Base-by-base conservation (phyloP, 2,888 invertebrate species). In the Lepidochitona cinerea region DNA sequence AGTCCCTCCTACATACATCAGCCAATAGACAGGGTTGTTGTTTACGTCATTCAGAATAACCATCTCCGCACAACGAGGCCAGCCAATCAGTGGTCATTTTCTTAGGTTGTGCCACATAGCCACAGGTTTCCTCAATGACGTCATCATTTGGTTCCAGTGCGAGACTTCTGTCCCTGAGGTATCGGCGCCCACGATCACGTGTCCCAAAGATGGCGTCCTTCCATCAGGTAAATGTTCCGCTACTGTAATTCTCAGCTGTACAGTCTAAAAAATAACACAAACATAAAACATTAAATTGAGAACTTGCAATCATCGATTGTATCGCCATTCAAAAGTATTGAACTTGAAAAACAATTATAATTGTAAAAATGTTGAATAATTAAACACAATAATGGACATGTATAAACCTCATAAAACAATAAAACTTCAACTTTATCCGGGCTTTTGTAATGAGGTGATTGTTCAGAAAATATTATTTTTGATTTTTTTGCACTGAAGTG, bases 141-240 rank as follows among this genome's bases (percentile, higher is more conserved):
- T 93, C 88, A 96, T 92, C 95, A 96, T 96, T 91, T 95, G 95
- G 87, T 94, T 94, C 95, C 95, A 96, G 87, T 96, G 96, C 33
- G 94, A 93, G 70, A 95, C 88, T 0, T 95, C 93, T 85, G 94
- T 93, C 72, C 95, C 95, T 52, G 93, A 93, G 18, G 94, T 93
- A 84, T 93, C 93, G 52, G 94, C 93, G 33, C 95, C 95, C 23
- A 95, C 93, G 77, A 95, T 94, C 71, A 96, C 94, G 90, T 96
- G 95, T 26, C 96, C 96, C 75, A 96, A 92, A n/a, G 95, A 93
- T 81, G 92, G 92, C 18, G 94, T 93, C 82, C 93, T 92, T 5
- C 93, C 91, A 73, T 91, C 92, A 0, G 92, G 80, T n/a, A 88
- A 87, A 72, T 89, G 87, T 81, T 92, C 92, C 0, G 92, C 91